Percentiles rank a stretch among this genome's conserved stretches.
These are phyloP conservation scores for Suncus etruscus DNA, from an alignment of 2,113 vertebrate species.

Conservation along the genomic window DNA sequence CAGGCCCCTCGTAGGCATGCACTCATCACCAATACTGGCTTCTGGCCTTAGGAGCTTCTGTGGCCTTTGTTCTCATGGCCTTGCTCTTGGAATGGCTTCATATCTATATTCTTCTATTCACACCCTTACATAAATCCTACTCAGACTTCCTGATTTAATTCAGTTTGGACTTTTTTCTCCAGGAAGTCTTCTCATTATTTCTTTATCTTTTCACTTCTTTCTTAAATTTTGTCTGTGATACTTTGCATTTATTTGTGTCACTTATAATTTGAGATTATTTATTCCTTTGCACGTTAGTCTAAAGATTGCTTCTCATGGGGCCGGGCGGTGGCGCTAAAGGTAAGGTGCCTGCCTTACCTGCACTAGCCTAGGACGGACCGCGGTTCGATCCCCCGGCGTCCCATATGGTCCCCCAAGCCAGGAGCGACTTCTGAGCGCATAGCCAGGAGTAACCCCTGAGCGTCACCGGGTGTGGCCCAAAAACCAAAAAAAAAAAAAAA, in stretches of 20 bases:
- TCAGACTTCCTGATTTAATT: neutral
- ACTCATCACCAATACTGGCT: no score
- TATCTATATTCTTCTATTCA: neutral
- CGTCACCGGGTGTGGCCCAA: no score
- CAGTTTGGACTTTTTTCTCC: neutral
- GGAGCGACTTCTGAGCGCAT: no score
- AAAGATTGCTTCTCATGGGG: neutral
- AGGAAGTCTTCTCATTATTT: neutral
- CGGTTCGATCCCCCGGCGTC: no score
- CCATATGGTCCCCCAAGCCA: no score
- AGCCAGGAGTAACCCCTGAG: no score
- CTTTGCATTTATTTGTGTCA: neutral
- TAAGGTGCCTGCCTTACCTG: no score
- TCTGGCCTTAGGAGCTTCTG: neutral
- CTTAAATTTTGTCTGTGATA: neutral
- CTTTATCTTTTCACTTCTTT: no score
- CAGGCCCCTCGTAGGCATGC: no score
- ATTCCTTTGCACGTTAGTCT: neutral
- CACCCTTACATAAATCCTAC: neutral
- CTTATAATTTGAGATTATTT: neutral
- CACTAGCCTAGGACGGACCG: no score
- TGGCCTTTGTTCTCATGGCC: neutral
- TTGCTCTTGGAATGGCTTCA: neutral
- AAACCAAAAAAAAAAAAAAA: no score
- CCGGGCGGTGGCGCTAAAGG: no score